Conservation (phyloP, 2,113 vertebrate species). For the Indicator indicator region DNA sequence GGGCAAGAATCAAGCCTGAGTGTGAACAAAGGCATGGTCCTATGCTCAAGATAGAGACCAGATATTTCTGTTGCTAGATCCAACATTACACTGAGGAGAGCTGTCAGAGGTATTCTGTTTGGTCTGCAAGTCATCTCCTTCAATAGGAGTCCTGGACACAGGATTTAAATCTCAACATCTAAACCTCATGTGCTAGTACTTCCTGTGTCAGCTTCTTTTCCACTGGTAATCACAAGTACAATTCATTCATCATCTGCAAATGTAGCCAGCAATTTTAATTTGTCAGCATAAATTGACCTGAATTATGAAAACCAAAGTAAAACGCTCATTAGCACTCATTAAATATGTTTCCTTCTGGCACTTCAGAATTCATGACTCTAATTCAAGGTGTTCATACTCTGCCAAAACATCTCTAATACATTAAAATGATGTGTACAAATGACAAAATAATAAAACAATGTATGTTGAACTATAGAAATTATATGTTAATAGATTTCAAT, state of each 20-base stretch:
- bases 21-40: neutral
- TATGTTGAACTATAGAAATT: neutral
- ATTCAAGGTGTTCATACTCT: neutral
- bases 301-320: neutral
- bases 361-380: neutral
- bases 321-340: neutral
- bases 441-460: neutral
- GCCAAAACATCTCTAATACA: neutral
- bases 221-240: neutral
- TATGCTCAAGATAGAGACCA: neutral
- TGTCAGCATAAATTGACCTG: neutral
- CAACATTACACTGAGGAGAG: neutral
- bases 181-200: neutral
- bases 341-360: constrained; percentile 6
- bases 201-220: neutral
- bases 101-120: neutral
- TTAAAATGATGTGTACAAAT: neutral
- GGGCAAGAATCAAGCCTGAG: neutral
- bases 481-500: neutral
- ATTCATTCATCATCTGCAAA: neutral
- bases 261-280: neutral
- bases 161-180: neutral
- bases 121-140: neutral
- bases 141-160: neutral
- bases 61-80: neutral